Percentiles rank a stretch among this genome's conserved stretches.
phyloP scores from a whole-genome alignment of 2,113 vertebrate genomes.

The human (Homo sapiens) region GRCh38 chr7:111180501-111181000 shows the following conservation, averaged over 20 bases:
- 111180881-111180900: slow-evolving; percentile 9
- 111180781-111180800: neutral
- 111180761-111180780: neutral
- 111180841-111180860: neutral
- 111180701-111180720: neutral
- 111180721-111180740: neutral
- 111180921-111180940: neutral
- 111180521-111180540: neutral
- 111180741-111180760: neutral
- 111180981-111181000: neutral
- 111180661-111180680: neutral
- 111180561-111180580: neutral
- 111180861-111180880: neutral
- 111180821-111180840: slow-evolving; percentile 3
- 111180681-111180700: neutral
- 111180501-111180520: neutral
- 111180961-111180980: neutral
- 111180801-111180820: neutral
- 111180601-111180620: neutral
- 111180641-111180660: neutral
- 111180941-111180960: neutral
- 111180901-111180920: neutral
- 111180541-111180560: neutral
- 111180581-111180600: neutral
- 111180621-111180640: neutral